A percentile compares a stretch with the other conserved stretches of the same genome.
phyloP scores from a whole-genome alignment of 2,888 invertebrate species.

The Carcina quercana region DNA sequence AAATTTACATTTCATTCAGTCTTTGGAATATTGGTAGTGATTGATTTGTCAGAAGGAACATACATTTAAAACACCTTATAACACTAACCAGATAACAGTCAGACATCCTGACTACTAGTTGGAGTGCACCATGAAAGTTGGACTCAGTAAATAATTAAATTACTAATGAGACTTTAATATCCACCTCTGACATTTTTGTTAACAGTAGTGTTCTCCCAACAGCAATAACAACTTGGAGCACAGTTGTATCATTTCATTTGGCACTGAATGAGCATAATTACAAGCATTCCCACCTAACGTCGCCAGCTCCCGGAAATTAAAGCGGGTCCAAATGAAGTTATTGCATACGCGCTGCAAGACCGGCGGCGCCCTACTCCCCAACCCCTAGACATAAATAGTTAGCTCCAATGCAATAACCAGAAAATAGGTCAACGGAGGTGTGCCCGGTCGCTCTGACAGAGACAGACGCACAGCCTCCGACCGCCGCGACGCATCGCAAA shows the following conservation, averaged over 20 bases:
- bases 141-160: too few species aligned
- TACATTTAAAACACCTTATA: too few species aligned
- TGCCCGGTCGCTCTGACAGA: conserved; percentile 61
- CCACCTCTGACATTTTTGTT: too few species aligned
- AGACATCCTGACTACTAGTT: too few species aligned
- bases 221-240: too few species aligned
- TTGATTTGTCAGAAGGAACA: too few species aligned
- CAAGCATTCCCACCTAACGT: conserved; percentile 5
- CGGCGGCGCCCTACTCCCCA: conserved; percentile 57
- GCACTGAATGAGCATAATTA: conserved; percentile 12
- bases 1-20: too few species aligned
- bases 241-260: conserved; percentile 7
- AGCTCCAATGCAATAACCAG: conserved; percentile 68
- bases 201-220: too few species aligned
- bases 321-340: conserved; percentile 26
- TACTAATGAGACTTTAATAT: too few species aligned
- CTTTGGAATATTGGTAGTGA: too few species aligned
- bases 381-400: conserved; percentile 65
- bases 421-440: conserved; percentile 74
- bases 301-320: conserved; percentile 5
- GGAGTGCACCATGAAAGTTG: too few species aligned
- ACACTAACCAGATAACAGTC: too few species aligned
- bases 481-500: conserved; percentile 38
- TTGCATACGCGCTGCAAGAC: conserved; percentile 44
- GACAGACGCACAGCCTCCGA: conserved; percentile 44